Evolutionary conservation across 2,113 vertebrate genomes (phyloP).

Genomic region (Strigops habroptila): DNA sequence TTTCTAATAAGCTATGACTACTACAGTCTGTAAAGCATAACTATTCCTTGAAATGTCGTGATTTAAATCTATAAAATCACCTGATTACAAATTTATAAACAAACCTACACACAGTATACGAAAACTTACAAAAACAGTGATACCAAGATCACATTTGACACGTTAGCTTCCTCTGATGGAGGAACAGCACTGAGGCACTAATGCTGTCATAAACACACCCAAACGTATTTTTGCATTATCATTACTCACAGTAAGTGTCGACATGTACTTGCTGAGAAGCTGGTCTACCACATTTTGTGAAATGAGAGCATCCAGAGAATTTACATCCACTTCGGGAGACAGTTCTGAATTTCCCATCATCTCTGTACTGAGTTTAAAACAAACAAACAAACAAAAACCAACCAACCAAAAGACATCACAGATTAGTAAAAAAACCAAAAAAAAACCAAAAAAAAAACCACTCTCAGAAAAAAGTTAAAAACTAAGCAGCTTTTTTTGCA

Average conservation of each 20-base stretch:
- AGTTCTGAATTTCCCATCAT: constrained; percentile 96
- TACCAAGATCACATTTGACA: neutral
- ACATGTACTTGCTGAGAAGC: constrained; percentile 90
- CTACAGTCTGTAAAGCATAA: neutral
- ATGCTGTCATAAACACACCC: neutral
- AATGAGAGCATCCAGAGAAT: constrained; percentile 80
- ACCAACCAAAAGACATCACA: neutral
- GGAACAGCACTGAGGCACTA: neutral
- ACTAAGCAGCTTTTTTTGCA: neutral
- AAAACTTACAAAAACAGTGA: neutral
- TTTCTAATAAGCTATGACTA: neutral
- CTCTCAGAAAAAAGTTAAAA: neutral
- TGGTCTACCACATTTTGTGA: constrained; percentile 83
- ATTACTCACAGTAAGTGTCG: constrained; percentile 89
- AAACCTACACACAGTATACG: neutral
- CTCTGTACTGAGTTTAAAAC: constrained; percentile 74
- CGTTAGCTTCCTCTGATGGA: neutral
- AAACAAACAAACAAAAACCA: no score
- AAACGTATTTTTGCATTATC: neutral
- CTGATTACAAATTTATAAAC: neutral
- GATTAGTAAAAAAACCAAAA: neutral
- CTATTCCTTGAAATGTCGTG: neutral
- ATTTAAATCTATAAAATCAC: neutral
- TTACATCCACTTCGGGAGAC: constrained; percentile 84
- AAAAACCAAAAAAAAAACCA: neutral